Percentiles rank a stretch among this genome's conserved stretches.
These are phyloP conservation scores for Pelochelys cantorii DNA, from an alignment of 2,797 vertebrate genomes.

Conservation along the genomic window DNA sequence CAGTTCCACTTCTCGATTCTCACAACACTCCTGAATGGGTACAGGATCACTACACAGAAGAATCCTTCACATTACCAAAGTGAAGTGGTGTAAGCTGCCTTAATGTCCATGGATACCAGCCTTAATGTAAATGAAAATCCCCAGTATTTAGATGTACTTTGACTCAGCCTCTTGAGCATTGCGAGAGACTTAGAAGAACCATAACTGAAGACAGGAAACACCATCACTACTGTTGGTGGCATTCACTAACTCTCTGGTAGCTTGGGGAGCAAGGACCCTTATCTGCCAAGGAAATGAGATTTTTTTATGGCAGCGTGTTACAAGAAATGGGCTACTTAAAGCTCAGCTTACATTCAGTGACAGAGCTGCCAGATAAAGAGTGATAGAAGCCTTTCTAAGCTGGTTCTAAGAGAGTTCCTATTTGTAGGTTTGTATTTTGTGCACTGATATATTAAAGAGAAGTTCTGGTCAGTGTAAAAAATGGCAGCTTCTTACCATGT, in stretches of 20 bases:
- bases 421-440: background rate
- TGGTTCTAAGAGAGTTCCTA: background rate
- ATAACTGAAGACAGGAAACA: background rate
- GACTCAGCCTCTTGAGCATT: background rate
- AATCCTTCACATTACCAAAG: background rate
- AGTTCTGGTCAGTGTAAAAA: background rate
- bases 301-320: background rate
- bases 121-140: background rate
- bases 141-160: background rate
- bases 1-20: background rate
- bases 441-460: background rate
- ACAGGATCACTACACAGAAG: background rate
- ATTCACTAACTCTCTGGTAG: background rate
- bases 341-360: slow-evolving; percentile 21
- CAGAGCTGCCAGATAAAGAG: background rate
- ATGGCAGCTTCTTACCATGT: background rate
- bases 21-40: background rate
- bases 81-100: background rate
- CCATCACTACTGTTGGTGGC: background rate
- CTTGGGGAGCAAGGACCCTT: background rate
- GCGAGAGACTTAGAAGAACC: background rate
- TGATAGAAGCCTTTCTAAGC: background rate
- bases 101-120: background rate
- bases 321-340: too few species aligned
- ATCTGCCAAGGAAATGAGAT: background rate